Evolutionary conservation across 2,888 invertebrate species (phyloP), one percentile per base, ranked within the genome.

Genomic region (Dioctria linearis): DNA sequence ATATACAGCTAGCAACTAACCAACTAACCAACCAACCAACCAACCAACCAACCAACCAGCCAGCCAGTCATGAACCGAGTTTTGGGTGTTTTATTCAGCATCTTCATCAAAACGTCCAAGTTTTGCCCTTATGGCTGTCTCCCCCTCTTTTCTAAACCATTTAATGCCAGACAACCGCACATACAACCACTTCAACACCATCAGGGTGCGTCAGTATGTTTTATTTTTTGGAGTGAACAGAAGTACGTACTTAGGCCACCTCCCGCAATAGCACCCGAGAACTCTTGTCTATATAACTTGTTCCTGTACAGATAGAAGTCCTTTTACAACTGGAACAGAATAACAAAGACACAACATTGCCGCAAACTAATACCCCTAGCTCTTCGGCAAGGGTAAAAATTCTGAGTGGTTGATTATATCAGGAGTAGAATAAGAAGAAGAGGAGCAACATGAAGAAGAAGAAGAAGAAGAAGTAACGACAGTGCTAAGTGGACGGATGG

Each of bases 161-260:
- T 66, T 42, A 78, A 78, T 78, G 66, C 66, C 66, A 78, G 78
- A 63, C 54, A 78, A 78, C 78, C 78, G 65, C 78, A 78, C 49
- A 78, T 66, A 78, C 51, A 78, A 78, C 78, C 78, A 78, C 78
- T 78, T 78, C 66, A 78, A 78, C 78, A 78, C 78, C 66, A 78
- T 57, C 57, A 57, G 42, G 54, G 46, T 43, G 59, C 61, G 75
- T 75, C 75, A 75, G 75, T 59, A 75, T 75, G 61, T 75, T 75
- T 25, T 25, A 1, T 25, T 25, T 13, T 61, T 61, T 43, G 9
- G 46, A 75, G 75, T 43, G 75, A 61, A 43, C 59, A 61, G 75
- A 61, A 75, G 75, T 75, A 75, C 75, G 75, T 75, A 75, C 75
- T 75, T 75, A 75, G 11, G 61, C 46, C 39, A 42, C 71, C 46